Conservation (phyloP, 2,888 invertebrate genomes). For the Dyspetes luteomarginatus region DNA sequence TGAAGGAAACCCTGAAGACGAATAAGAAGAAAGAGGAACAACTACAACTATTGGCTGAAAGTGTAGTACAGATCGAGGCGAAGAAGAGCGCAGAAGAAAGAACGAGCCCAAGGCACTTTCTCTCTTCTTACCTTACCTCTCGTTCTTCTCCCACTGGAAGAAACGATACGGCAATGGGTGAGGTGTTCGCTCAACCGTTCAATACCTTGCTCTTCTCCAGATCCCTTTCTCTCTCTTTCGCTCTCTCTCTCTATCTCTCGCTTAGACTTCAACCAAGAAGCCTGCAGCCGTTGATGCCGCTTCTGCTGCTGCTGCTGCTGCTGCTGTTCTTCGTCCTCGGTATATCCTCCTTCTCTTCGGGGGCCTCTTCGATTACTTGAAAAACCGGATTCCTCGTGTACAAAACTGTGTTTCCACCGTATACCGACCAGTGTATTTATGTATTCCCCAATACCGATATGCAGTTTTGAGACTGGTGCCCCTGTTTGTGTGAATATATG, state of each 20-base stretch:
- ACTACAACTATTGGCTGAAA: conserved; percentile 59
- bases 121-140: conserved; percentile 42
- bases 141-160: conserved; percentile 56
- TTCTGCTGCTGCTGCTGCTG: conserved; percentile 56
- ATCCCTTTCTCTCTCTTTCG: conserved; percentile 34
- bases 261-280: conserved; percentile 35
- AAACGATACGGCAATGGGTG: conserved; percentile 60
- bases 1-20: conserved; percentile 56
- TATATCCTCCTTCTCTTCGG: conserved; percentile 59
- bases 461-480: conserved; percentile 56
- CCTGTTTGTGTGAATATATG: conserved; percentile 43
- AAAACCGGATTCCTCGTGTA: conserved; percentile 82
- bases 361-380: conserved; percentile 79
- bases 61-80: conserved; percentile 43
- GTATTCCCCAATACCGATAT: conserved; percentile 44
- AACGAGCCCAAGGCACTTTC: conserved; percentile 73
- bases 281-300: conserved; percentile 69
- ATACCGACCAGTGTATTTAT: conserved; percentile 50
- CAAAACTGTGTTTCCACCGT: conserved; percentile 78
- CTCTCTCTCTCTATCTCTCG: conserved; percentile 15
- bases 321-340: conserved; percentile 61
- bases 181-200: conserved; percentile 66
- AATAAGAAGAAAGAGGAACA: conserved; percentile 72
- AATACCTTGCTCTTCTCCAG: conserved; percentile 57
- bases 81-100: conserved; percentile 68